A percentile compares a stretch with the other conserved stretches of the same genome.
These are phyloP conservation scores for Pelecanus crispus DNA, from an alignment of 2,113 vertebrate genomes.

Conservation along the genomic window DNA sequence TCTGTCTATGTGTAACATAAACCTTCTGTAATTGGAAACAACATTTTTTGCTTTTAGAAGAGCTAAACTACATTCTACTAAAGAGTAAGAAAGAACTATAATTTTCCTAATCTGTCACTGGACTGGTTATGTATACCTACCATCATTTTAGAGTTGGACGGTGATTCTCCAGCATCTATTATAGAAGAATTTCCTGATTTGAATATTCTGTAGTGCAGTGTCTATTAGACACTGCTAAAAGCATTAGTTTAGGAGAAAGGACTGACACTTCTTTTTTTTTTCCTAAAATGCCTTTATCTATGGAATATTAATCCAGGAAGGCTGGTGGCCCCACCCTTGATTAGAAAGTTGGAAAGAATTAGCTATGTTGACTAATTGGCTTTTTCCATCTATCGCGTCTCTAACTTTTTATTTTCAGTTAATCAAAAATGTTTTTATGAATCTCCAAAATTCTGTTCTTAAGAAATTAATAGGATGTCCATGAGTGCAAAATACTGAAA, in stretches of 20 bases:
- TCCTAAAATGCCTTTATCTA: neutral
- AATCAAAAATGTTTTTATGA: neutral
- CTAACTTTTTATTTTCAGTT: neutral
- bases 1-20: neutral
- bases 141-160: neutral
- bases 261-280: rapidly evolving
- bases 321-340: neutral
- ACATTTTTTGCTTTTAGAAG: neutral
- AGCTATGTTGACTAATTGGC: rapidly evolving
- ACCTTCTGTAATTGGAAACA: neutral
- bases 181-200: neutral
- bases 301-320: neutral
- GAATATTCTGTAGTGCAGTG: neutral
- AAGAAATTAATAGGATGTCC: neutral
- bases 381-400: neutral
- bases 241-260: neutral
- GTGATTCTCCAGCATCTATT: neutral
- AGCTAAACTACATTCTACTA: neutral
- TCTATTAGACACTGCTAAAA: neutral
- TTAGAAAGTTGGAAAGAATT: neutral
- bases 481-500: neutral
- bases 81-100: neutral
- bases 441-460: neutral
- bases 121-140: neutral
- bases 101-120: neutral